Evolutionary conservation across 1,140 invertebrate genomes (phyloP).

Genomic region (Rhagoletis pomonella): DNA sequence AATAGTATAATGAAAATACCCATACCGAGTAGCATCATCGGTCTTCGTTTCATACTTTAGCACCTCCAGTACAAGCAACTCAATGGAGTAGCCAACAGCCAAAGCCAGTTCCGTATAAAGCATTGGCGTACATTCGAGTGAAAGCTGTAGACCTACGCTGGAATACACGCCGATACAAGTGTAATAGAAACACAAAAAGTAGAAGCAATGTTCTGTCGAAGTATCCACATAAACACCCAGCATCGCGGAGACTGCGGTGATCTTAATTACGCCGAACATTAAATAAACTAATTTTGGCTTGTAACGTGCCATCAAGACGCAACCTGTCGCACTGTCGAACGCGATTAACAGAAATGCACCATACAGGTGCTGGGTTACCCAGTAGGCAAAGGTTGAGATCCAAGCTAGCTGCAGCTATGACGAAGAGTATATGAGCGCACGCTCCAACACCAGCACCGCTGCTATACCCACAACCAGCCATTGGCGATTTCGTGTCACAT

Average conservation of each 20-base stretch:
- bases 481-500: slow-evolving; percentile 62
- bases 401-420: slow-evolving; percentile 66
- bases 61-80: slow-evolving; percentile 61
- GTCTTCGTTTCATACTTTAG: slow-evolving; percentile 65
- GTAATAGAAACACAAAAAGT: slow-evolving; percentile 69
- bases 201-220: slow-evolving; percentile 64
- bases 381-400: slow-evolving; percentile 63
- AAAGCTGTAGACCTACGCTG: slow-evolving; percentile 65
- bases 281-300: slow-evolving; percentile 67
- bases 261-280: slow-evolving; percentile 68
- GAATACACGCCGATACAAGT: slow-evolving; percentile 65
- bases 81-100: slow-evolving; percentile 60
- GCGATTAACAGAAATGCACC: slow-evolving; percentile 63
- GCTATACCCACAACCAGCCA: slow-evolving; percentile 64
- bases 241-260: slow-evolving; percentile 65
- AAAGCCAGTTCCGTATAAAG: slow-evolving; percentile 67
- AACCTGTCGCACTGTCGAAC: slow-evolving; percentile 61
- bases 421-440: slow-evolving; percentile 63
- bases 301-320: slow-evolving; percentile 65
- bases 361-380: slow-evolving; percentile 59
- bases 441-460: slow-evolving; percentile 58
- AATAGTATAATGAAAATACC: slow-evolving; percentile 61
- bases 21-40: slow-evolving; percentile 59
- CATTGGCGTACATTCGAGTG: slow-evolving; percentile 67
- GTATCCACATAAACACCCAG: slow-evolving; percentile 67